Conservation (phyloP, 2,113 vertebrate genomes). For the Podocnemis expansa region DNA sequence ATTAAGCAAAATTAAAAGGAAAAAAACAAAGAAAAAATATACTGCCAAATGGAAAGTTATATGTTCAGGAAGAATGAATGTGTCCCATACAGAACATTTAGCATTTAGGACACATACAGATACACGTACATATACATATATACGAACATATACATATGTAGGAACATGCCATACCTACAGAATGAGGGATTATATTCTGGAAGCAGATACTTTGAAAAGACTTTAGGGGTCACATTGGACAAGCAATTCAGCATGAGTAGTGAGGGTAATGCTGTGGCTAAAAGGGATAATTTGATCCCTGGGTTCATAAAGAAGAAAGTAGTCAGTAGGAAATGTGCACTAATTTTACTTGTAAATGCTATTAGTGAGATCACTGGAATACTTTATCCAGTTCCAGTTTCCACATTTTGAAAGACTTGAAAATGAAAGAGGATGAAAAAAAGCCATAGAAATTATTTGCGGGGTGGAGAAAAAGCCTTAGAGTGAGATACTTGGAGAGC, state of each 20-base stretch:
- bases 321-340: neutral
- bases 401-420: neutral
- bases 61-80: neutral
- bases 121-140: too few relatives aligned
- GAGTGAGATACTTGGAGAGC: neutral
- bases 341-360: neutral
- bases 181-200: neutral
- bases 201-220: neutral
- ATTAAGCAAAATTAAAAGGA: too few relatives aligned
- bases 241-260: neutral
- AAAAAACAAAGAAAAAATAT: neutral
- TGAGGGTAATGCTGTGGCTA: neutral
- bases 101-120: neutral
- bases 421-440: neutral
- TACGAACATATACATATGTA: neutral
- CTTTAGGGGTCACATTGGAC: neutral
- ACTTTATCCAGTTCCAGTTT: neutral
- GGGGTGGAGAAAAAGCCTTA: neutral
- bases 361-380: neutral
- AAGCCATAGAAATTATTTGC: neutral
- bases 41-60: neutral
- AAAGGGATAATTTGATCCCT: neutral
- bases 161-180: neutral
- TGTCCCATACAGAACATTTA: neutral
- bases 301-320: neutral